Conservation (phyloP, 2,888 invertebrate species). For the Watsonalla binaria region DNA sequence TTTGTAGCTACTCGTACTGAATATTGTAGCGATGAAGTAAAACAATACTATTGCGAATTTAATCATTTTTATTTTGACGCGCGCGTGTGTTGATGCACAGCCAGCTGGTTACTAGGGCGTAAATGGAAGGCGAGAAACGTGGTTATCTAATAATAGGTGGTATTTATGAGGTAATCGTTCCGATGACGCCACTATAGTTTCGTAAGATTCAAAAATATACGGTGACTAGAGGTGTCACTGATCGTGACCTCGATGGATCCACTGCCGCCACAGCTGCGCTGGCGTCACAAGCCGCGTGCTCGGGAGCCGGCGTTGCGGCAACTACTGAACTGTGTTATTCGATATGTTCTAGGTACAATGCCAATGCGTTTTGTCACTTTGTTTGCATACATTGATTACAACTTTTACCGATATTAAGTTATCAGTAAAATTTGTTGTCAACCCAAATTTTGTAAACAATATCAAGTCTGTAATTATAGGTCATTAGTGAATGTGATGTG, state of each 20-base stretch:
- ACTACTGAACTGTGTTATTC: conserved; percentile 32
- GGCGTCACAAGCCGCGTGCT: conserved; percentile 27
- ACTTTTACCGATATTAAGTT: background rate
- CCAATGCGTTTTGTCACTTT: background rate
- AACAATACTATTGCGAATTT: conserved; percentile 42
- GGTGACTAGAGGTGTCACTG: conserved; percentile 52
- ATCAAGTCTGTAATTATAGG: too few species aligned
- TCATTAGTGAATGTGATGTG: background rate
- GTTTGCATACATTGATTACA: background rate
- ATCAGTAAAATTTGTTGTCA: background rate
- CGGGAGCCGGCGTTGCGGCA: conserved; percentile 27
- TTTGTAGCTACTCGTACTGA: conserved; percentile 56
- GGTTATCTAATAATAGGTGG: conserved; percentile 71
- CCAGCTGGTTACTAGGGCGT: conserved; percentile 64
- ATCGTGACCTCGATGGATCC: conserved; percentile 56
- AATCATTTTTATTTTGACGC: conserved; percentile 51
- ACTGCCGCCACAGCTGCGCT: conserved; percentile 19
- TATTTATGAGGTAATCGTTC: conserved; percentile 69
- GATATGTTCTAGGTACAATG: conserved; percentile 1
- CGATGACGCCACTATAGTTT: conserved; percentile 56
- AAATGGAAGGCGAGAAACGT: conserved; percentile 54
- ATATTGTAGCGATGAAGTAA: conserved; percentile 46
- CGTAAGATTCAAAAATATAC: conserved; percentile 69
- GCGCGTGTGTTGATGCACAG: conserved; percentile 55
- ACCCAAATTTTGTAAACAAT: background rate